These are phyloP conservation scores for Pantelozetes paolii DNA, from an alignment of 2,888 invertebrate species.

Conservation along the genomic window DNA sequence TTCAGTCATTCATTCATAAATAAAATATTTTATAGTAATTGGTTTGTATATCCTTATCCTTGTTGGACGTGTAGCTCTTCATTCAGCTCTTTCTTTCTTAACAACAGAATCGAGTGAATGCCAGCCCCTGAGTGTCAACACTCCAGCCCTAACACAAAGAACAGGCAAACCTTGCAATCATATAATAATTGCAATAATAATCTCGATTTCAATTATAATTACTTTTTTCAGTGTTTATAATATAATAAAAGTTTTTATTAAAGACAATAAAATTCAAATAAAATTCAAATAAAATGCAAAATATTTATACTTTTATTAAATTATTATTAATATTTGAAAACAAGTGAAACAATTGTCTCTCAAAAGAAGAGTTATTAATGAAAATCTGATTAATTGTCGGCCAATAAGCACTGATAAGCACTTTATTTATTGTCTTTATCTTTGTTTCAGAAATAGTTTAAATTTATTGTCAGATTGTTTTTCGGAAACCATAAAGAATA, in stretches of 20 bases:
- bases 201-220: too few relatives aligned
- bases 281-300: too few relatives aligned
- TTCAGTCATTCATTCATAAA: conserved; percentile 17
- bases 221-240: neutral
- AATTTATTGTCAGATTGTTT: conserved; percentile 26
- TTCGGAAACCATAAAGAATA: conserved; percentile 19
- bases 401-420: neutral
- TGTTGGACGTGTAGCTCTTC: neutral
- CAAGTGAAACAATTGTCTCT: too few relatives aligned
- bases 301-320: too few relatives aligned
- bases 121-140: too few relatives aligned
- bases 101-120: too few relatives aligned
- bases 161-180: neutral
- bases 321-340: too few relatives aligned
- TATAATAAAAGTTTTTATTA: neutral
- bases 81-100: neutral
- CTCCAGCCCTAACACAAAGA: neutral
- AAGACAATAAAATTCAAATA: neutral
- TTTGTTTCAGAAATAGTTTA: neutral
- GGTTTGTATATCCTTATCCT: neutral
- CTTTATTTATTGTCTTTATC: neutral
- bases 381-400: neutral
- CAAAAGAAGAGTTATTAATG: too few relatives aligned
- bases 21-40: conserved; percentile 3
- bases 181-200: neutral